Conservation (phyloP, 2,888 invertebrate genomes). For the Gisinianus flammeolus region DNA sequence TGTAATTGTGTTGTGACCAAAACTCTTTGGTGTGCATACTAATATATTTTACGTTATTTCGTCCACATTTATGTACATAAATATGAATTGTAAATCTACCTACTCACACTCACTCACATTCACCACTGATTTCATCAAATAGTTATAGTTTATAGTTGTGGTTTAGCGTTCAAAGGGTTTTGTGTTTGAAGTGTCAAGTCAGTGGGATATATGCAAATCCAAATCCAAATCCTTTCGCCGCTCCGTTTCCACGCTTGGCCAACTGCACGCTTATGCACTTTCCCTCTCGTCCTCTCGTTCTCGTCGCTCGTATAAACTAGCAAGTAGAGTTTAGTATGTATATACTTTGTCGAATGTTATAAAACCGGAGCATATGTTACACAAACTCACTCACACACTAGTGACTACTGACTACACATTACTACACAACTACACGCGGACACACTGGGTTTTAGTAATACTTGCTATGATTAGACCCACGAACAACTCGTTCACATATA, state of each 20-base stretch:
- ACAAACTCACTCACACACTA: not conserved
- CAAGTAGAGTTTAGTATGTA: not conserved
- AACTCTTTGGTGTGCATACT: no score
- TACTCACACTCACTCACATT: no score
- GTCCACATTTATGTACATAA: no score
- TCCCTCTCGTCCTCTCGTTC: not conserved
- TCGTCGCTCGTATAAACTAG: not conserved
- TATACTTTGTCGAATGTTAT: not conserved
- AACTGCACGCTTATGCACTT: conserved; percentile 27
- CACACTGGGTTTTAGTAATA: not conserved
- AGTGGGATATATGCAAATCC: conserved; percentile 22
- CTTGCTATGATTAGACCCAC: not conserved
- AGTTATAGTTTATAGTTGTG: not conserved
- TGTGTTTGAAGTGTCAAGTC: conserved; percentile 35
- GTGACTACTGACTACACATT: no score
- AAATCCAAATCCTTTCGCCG: conserved; percentile 17
- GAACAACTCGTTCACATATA: conserved; percentile 12
- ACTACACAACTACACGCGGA: no score
- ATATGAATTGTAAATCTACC: no score
- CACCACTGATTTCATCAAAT: no score
- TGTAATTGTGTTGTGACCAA: no score
- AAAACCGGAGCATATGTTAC: not conserved
- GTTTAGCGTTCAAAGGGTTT: conserved; percentile 29
- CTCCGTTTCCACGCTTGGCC: conserved; percentile 21
- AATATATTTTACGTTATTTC: no score